Evolutionary conservation across 2,113 vertebrate genomes (phyloP), one percentile per base, ranked within the genome.

Genomic region (Colaptes auratus): DNA sequence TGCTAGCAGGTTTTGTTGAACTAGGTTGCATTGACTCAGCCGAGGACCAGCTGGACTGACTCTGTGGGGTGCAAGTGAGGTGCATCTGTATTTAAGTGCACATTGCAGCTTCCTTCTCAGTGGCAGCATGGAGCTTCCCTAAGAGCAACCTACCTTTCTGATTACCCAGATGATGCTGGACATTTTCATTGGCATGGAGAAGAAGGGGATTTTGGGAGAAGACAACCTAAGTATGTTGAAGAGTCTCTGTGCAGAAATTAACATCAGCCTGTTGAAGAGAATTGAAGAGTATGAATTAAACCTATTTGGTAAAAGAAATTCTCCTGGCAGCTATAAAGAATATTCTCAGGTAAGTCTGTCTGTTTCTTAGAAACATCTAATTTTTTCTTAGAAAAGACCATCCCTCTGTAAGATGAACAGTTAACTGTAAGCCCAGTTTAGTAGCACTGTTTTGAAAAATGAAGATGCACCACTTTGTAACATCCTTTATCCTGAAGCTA

Each of bases 161-260:
- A 86, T 95, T 90, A 64, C 65, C 23, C 88, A 98, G 98, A 97
- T 80, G 35, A 91, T 97, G 95, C 92, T 98, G 0, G 96, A 97
- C 72, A 24, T 98, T 95, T 97, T 98, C 69, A 89, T 44, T 69
- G 98, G 98, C 82, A 98, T 98, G 98, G 98, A 98, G 83, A 98
- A 98, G 96, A 97, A 92, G 36, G 72, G 59, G 17, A 81, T 98
- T 28, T 89, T 98, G 44, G 87, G 91, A 35, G 61, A 96, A 77
- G 55, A 60, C 39, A 96, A 97, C 56, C 72, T 98, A 86, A 64
- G 86, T 4, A 4, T 6, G 18, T 84, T 98, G 88, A 97, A 97
- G 84, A 27, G 0, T 28, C 91, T 97, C 82, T 97, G 97, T 88
- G 28, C 25, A 16, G 48, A 84, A 67, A 33, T 97, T 79, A 95